Conservation (phyloP, 2,797 vertebrate species). For the Acanthurus tractus region DNA sequence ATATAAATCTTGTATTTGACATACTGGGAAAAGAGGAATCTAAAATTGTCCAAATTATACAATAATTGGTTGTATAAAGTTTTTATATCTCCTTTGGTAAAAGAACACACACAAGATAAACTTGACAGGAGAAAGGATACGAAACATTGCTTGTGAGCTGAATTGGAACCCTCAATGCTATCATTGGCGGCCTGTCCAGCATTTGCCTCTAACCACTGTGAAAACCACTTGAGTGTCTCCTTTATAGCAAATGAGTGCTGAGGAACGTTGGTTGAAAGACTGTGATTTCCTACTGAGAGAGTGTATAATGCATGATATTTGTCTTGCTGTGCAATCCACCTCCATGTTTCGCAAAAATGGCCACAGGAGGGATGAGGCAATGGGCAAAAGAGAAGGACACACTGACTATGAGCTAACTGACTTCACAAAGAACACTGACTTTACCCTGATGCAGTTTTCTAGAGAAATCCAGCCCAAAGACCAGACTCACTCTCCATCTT, state of each 20-base stretch:
- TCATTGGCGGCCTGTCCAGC: not conserved
- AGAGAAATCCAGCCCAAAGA: constrained; percentile 14
- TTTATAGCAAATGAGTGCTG: constrained; percentile 5
- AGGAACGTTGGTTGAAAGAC: constrained; percentile 11
- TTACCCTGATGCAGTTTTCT: not conserved
- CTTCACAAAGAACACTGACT: constrained; percentile 8
- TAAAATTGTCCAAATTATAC: not conserved
- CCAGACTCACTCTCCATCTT: not conserved
- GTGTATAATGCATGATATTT: constrained; percentile 21
- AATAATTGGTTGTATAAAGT: not conserved
- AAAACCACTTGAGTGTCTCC: constrained; percentile 30
- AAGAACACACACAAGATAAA: not conserved
- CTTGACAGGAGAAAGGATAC: not conserved
- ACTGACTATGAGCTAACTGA: constrained; percentile 2
- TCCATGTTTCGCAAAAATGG: constrained; percentile 7
- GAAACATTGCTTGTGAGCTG: not conserved
- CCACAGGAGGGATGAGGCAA: constrained; percentile 10
- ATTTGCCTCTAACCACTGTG: constrained; percentile 28
- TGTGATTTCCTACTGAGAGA: constrained; percentile 4
- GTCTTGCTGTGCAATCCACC: constrained; percentile 8
- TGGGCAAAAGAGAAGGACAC: not conserved
- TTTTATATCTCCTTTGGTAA: not conserved
- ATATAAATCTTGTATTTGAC: too few species aligned
- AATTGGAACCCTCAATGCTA: constrained; percentile 12
- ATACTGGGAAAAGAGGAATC: too few species aligned